Evolutionary conservation across 2,113 vertebrate genomes (phyloP), one percentile per base, ranked within the genome.

Genomic region (Hylia prasina): DNA sequence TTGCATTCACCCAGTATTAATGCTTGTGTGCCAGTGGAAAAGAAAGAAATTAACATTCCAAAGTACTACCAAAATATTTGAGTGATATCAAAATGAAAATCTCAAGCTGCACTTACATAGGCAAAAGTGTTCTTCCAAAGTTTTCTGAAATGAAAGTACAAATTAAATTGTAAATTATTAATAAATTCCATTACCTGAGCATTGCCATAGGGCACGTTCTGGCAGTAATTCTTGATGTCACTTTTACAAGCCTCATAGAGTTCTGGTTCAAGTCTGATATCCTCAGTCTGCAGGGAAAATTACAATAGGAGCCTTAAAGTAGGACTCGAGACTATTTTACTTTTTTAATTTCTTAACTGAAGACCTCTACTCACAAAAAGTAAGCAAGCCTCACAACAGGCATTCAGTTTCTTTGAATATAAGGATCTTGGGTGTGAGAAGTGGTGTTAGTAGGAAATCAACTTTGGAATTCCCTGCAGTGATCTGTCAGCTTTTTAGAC

Each of bases 261-360:
- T 40, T 99, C 99, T 33, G 99, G 99, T 81, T 99, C 99, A 83
- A 99, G 98, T 4, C 99, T 99, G 92, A 99, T 99, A 96, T 99
- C 99, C 90, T 99, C 99, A 0, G 99, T 99, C 99, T 99, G 96
- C 44, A 95, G 72, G 7, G 83, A 10, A 90, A 96, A 80, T 70
- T 39, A 69, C 47, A 63, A 24, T 17, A 76, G 23, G 33, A 93
- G 48, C 64, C 21, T 64, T 44, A 35, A 91, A 69, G 17, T 33
- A 60, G 57, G 15, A 77, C 27, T 44, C 5, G 4, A 65, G 44
- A 40, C 28, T 50, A 40, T 56, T 89, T 63, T 31, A 50, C 33
- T 83, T 87, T n/a, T 39, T 48, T 27, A 16, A 30, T 21, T 24
- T 78, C 39, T 71, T 83, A 95, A 56, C 40, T 58, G 66, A 13